These are phyloP conservation scores for Exephanes ischioxanthus DNA, from an alignment of 2,888 invertebrate genomes.

Conservation along the genomic window DNA sequence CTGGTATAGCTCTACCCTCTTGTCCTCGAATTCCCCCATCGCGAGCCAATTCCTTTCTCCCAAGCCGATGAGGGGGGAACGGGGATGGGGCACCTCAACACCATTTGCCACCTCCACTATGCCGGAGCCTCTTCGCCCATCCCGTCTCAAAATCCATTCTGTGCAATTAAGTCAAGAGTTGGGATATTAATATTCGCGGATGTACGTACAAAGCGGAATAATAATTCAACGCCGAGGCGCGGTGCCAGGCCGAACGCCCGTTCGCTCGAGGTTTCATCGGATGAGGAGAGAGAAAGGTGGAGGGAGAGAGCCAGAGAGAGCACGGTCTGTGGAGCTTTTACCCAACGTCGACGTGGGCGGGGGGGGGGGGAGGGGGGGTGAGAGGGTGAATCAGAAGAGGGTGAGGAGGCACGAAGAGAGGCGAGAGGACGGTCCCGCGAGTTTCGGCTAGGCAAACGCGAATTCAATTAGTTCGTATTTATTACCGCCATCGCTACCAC, in stretches of 20 bases:
- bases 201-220: slow-evolving; percentile 82
- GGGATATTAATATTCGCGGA: slow-evolving; percentile 83
- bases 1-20: slow-evolving; percentile 10
- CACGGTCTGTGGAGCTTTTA: slow-evolving; percentile 38
- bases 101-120: slow-evolving; percentile 54
- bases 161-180: slow-evolving; percentile 83
- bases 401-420: slow-evolving; percentile 33
- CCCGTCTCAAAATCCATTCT: slow-evolving; percentile 79
- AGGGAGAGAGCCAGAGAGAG: neutral
- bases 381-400: slow-evolving; percentile 56
- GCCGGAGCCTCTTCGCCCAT: slow-evolving; percentile 51
- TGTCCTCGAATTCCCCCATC: slow-evolving; percentile 38
- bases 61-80: neutral
- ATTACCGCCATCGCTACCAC: slow-evolving; percentile 72
- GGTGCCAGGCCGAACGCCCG: slow-evolving; percentile 66
- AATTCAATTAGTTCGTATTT: slow-evolving; percentile 83
- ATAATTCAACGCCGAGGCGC: slow-evolving; percentile 80
- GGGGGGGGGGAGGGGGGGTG: slow-evolving; percentile 16
- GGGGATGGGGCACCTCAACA: slow-evolving; percentile 37
- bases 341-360: slow-evolving; percentile 27
- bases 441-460: slow-evolving; percentile 78
- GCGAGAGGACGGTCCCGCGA: slow-evolving; percentile 71
- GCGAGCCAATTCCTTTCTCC: slow-evolving; percentile 45
- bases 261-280: slow-evolving; percentile 53
- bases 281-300: slow-evolving; percentile 9